Base-by-base conservation (phyloP, 92 coral and sea anemone species). In the Zoanthus gigantus region DNA sequence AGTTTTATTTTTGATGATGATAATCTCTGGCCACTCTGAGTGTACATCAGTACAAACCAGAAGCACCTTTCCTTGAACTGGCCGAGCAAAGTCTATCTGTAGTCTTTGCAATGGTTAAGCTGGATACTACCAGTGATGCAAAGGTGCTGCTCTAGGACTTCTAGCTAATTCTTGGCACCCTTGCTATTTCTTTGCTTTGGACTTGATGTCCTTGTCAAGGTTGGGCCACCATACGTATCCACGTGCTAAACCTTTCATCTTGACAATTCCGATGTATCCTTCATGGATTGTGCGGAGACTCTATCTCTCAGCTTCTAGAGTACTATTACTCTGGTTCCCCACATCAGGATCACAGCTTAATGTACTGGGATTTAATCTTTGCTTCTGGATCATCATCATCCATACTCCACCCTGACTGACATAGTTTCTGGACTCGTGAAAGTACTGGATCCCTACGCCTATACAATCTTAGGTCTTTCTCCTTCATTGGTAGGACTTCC, bases 281-380 rank as follows among this genome's bases (percentile, higher is more conserved):
- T 23, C 23, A 23, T 23, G 23, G 23, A 23, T 23, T 23, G 23
- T 23, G 23, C 23, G 23, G 23, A 23, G 23, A 23, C 23, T 23
- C 23, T 66, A 0, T 52, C 37, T 58, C 79, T 50, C 79, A 91
- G 88, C 76, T 81, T 87, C 3, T 65, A 1, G 13, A 85, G 93
- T 12, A 90, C 93, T 2, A 86, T 53, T 6, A 91, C 90, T 57
- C 93, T 53, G 29, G 23, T 23, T 23, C 23, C 23, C 93, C 82
- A 90, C 56, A 52, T 52, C 11, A 0, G 56, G 56, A 52, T 52
- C 23, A 23, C 23, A 52, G 9, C 56, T 52, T 52, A 7, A 0
- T 52, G 56, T 52, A 52, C 56, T 52, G 11, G 9, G 9, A 52
- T 7, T 12, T 52, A 7, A 7, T 52, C 56, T 12, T 52, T 52